Evolutionary conservation across 2,797 vertebrate genomes (phyloP).

Genomic region (Hozukius guyotensis): DNA sequence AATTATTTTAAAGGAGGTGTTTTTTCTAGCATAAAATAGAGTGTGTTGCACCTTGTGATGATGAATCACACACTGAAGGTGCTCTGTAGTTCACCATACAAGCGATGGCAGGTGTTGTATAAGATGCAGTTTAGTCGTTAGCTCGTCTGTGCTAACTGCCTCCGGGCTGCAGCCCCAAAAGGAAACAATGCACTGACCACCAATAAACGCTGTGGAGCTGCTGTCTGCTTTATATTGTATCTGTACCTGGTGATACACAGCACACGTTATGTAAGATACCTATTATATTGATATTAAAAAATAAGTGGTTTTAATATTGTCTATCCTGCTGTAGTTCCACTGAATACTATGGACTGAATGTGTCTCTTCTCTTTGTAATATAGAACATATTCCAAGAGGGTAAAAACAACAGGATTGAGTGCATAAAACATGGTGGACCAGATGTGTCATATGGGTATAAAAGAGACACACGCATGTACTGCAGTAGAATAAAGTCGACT

Average conservation of each 20-base stretch:
- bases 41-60: constrained; percentile 20
- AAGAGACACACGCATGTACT: not conserved
- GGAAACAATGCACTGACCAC: not conserved
- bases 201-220: not conserved
- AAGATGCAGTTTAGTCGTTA: constrained; percentile 16
- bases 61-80: constrained; percentile 4
- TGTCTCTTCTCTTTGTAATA: not conserved
- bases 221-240: not conserved
- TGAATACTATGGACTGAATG: not conserved
- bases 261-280: not conserved
- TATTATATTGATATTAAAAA: not conserved
- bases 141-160: constrained; percentile 14
- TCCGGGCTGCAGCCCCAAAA: constrained; percentile 11
- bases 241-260: not conserved
- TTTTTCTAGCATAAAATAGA: not conserved
- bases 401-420: not conserved
- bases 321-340: not conserved
- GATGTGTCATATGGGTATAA: not conserved
- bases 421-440: not conserved
- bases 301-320: not conserved
- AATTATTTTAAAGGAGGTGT: constrained; percentile 26
- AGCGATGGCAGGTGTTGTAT: constrained; percentile 9
- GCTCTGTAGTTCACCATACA: constrained; percentile 18
- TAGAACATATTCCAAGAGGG: not conserved
- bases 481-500: not conserved